Evolutionary conservation across 2,113 vertebrate genomes (phyloP).

Genomic region (Azemiops feae): DNA sequence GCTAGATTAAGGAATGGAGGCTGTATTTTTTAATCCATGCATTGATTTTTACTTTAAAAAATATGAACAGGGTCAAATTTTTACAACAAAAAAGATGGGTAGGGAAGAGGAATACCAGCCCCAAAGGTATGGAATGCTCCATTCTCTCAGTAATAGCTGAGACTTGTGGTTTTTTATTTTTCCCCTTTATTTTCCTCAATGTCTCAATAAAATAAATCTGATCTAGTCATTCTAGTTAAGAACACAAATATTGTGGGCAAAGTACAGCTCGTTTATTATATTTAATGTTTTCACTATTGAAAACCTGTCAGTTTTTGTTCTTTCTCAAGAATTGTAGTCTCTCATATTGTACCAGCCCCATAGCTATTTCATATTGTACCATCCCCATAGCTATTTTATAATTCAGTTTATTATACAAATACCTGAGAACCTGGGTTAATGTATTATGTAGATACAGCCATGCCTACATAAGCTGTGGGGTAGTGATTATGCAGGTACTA

Average conservation of each 20-base stretch:
- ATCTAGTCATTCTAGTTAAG: no score
- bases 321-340: neutral
- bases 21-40: neutral
- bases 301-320: neutral
- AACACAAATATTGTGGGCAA: neutral
- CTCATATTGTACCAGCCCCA: neutral
- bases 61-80: neutral
- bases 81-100: neutral
- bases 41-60: neutral
- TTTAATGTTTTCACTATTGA: neutral
- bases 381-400: neutral
- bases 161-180: neutral
- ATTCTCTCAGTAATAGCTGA: neutral
- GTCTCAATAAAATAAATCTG: neutral
- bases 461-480: neutral
- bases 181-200: neutral
- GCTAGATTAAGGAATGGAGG: neutral
- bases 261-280: neutral
- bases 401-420: neutral
- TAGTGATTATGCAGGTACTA: neutral
- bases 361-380: neutral
- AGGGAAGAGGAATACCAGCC: neutral
- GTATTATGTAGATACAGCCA: neutral
- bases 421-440: neutral
- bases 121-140: no score